Conservation (phyloP, 2,113 vertebrate species). For the Lutjanus erythropterus region DNA sequence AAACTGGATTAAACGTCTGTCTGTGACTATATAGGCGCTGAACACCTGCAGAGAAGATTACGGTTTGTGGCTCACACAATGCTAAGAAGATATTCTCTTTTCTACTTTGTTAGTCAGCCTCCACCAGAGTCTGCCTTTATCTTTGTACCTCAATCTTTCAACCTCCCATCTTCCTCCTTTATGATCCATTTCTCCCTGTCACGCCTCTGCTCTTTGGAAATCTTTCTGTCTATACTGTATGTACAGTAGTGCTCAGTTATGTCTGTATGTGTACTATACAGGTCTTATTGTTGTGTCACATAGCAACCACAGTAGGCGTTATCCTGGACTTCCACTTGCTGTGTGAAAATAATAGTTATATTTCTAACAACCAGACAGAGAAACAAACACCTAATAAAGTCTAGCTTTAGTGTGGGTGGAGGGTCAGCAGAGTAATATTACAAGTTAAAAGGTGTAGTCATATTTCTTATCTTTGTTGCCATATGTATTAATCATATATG, state of each 20-base stretch:
- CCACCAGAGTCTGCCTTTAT: background rate
- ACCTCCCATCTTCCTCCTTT: slow-evolving; percentile 1
- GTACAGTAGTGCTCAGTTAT: background rate
- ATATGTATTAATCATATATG: background rate
- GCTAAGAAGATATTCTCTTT: slow-evolving; percentile 26
- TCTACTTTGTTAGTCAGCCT: slow-evolving; percentile 7
- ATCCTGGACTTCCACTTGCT: slow-evolving; percentile 14
- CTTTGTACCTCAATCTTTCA: slow-evolving; percentile 30
- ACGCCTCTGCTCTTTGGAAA: slow-evolving; percentile 28
- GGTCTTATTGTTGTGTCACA: slow-evolving; percentile 43
- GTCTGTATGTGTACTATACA: slow-evolving; percentile 12
- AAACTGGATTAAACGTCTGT: slow-evolving; percentile 61
- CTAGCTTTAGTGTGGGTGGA: slow-evolving; percentile 24
- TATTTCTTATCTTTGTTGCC: background rate
- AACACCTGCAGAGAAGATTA: slow-evolving; percentile 58
- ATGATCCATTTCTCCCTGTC: slow-evolving; percentile 21
- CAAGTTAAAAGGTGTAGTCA: slow-evolving; percentile 9
- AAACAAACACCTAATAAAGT: slow-evolving; percentile 48
- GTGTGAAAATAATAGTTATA: slow-evolving; percentile 27
- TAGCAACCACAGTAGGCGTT: slow-evolving; percentile 23
- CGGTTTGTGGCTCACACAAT: slow-evolving; percentile 5
- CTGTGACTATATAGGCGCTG: slow-evolving; percentile 22
- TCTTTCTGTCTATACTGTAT: background rate
- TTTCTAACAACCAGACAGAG: slow-evolving; percentile 39
- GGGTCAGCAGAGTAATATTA: slow-evolving; percentile 44